Evolutionary conservation across 1,140 invertebrate species (phyloP).

Genomic region (Nebria ingens): DNA sequence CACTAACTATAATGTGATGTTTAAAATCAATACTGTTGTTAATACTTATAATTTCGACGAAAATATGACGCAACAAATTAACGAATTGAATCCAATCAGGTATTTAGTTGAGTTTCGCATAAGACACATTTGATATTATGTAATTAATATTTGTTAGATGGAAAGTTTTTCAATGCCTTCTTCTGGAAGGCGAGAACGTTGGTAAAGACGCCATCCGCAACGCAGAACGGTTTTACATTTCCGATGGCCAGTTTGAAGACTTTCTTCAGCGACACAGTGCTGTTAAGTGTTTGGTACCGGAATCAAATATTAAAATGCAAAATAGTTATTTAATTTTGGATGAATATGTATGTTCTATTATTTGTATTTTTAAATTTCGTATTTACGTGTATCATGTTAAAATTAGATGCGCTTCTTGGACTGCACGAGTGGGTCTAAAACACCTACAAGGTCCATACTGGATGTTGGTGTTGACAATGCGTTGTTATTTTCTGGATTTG

Average conservation of each 20-base stretch:
- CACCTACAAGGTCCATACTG: slow-evolving; percentile 37
- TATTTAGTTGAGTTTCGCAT: slow-evolving; percentile 14
- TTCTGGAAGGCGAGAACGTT: slow-evolving; percentile 40
- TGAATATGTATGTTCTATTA: slow-evolving; percentile 34
- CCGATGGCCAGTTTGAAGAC: slow-evolving; percentile 33
- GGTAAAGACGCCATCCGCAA: slow-evolving; percentile 35
- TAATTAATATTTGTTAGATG: slow-evolving; percentile 18
- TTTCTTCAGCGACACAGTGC: slow-evolving; percentile 35
- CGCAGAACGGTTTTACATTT: slow-evolving; percentile 36
- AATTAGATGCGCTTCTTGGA: slow-evolving; percentile 42
- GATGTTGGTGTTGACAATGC: slow-evolving; percentile 38
- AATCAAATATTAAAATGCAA: slow-evolving; percentile 41
- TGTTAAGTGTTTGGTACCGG: slow-evolving; percentile 37
- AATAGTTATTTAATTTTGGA: slow-evolving; percentile 42
- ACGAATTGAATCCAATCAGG: slow-evolving; percentile 32
- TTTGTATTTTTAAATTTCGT: slow-evolving; percentile 3
- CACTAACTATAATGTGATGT: slow-evolving; percentile 34
- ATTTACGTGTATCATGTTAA: slow-evolving; percentile 4
- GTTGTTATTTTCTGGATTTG: slow-evolving; percentile 37
- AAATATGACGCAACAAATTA: slow-evolving; percentile 35
- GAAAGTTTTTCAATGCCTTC: slow-evolving; percentile 39
- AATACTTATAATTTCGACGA: slow-evolving; percentile 40
- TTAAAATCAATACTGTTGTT: slow-evolving; percentile 43
- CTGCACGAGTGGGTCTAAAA: slow-evolving; percentile 34
- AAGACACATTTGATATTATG: slow-evolving; percentile 7